Base-by-base conservation (phyloP, 2,797 vertebrate species). In the Bradypodion pumilum region DNA sequence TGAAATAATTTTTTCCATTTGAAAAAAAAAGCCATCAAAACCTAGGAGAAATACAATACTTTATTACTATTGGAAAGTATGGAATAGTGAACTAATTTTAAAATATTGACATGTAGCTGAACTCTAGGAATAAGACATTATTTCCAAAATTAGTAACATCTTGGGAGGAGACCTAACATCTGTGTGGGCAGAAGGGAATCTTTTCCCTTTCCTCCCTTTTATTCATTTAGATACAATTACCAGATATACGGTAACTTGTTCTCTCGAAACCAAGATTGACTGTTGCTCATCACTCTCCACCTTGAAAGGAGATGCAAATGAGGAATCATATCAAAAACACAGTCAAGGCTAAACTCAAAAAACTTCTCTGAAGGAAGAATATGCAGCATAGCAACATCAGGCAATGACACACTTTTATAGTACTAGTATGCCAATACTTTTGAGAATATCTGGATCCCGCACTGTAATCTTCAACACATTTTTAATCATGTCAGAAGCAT, bases 241-340 rank as follows among this genome's bases (percentile, higher is more conserved):
- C 1, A 75, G 29, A 68, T 0, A 0, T 0, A n/a, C n/a, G n/a
- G n/a, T n/a, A 65, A 81, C 80, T 2, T 10, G 85, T 75, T 85
- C 84, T 78, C 87, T 81, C 92, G 90, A 94, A 94, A 94, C 92
- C 86, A 65, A 74, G 91, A 91, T 90, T 91, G 91, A 88, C 72
- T 69, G 8, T 74, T 94, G 94, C 76, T 94, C 93, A 94, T 29
- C 0, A 9, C 0, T 80, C 88, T 49, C 90, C 90, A 87, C 89
- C 90, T 86, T 85, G 37, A 7, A 74, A 81, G 80, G 75, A 66
- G n/a, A 65, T 32, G 21, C 65, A 46, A 62, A 5, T 0, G 7
- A 0, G 19, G 63, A 83, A 73, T 63, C 9, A 76, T 70, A 23
- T 4, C 27, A 2, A 60, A 0, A 0, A 0, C n/a, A 10, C 6